Evolutionary conservation across 2,797 vertebrate species (phyloP).

Genomic region (Diglossa cyanea): DNA sequence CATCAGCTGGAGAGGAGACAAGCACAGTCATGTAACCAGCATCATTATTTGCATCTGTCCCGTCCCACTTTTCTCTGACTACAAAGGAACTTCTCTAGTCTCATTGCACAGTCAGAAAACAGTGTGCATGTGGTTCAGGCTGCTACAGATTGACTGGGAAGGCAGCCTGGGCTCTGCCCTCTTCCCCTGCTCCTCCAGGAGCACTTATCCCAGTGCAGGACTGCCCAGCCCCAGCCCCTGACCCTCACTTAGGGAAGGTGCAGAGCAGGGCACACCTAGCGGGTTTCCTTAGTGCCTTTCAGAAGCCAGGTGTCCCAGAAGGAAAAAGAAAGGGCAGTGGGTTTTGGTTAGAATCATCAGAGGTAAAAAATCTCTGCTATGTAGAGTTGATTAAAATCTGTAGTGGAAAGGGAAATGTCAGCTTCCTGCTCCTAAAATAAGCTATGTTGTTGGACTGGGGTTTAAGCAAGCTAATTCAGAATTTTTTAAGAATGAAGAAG

Average conservation of each 20-base stretch:
- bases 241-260: not conserved
- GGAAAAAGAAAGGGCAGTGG: not conserved
- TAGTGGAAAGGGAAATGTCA: not conserved
- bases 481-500: not conserved
- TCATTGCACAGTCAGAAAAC: not conserved
- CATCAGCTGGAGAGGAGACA: not conserved
- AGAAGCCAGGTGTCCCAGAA: not conserved
- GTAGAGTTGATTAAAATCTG: not conserved
- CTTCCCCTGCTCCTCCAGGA: not conserved
- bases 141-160: not conserved
- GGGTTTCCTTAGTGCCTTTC: not conserved
- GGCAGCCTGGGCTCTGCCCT: not conserved
- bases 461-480: not conserved
- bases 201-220: not conserved
- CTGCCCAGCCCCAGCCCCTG: not conserved
- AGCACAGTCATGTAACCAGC: not conserved
- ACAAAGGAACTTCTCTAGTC: not conserved
- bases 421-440: not conserved
- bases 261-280: not conserved
- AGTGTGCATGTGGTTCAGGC: rapidly evolving
- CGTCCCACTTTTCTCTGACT: not conserved
- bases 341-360: not conserved
- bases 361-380: not conserved
- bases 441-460: not conserved
- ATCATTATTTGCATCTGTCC: not conserved